Evolutionary conservation across 2,888 invertebrate genomes (phyloP).

Genomic region (Lycocerus yunnanus): DNA sequence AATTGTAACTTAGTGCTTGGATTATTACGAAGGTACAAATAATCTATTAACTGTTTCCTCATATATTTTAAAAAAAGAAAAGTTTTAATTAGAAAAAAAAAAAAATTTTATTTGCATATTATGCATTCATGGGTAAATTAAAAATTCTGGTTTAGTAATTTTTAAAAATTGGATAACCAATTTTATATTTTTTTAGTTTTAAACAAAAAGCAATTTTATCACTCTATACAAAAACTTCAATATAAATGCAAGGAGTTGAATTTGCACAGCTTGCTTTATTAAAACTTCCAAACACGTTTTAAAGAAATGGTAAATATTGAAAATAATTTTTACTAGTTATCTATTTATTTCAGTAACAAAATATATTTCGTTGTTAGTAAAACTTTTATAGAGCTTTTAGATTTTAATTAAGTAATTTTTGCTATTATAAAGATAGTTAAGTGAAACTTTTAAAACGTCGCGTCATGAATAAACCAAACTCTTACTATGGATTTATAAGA

Average conservation of each 20-base stretch:
- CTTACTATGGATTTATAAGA: not conserved
- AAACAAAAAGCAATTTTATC: not conserved
- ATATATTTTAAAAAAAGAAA: too few relatives aligned
- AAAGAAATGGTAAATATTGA: not conserved
- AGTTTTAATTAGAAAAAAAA: too few relatives aligned
- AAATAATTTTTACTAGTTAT: not conserved
- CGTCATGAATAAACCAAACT: not conserved
- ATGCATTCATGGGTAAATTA: too few relatives aligned
- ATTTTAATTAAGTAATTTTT: not conserved
- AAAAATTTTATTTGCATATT: too few relatives aligned
- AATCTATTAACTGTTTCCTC: not conserved
- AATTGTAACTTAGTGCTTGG: slow-evolving; percentile 1
- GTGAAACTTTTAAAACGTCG: not conserved
- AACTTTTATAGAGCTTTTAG: not conserved
- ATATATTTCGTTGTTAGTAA: not conserved
- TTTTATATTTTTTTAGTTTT: not conserved
- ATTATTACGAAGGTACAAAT: not conserved
- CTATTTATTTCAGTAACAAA: not conserved
- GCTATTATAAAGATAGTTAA: not conserved
- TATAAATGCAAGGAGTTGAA: not conserved
- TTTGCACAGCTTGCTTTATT: not conserved
- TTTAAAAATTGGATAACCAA: not conserved
- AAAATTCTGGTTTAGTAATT: not conserved
- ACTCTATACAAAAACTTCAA: not conserved
- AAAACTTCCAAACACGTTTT: not conserved